Conservation (phyloP, 1,140 invertebrate species). For the Cheumatopsyche charites region DNA sequence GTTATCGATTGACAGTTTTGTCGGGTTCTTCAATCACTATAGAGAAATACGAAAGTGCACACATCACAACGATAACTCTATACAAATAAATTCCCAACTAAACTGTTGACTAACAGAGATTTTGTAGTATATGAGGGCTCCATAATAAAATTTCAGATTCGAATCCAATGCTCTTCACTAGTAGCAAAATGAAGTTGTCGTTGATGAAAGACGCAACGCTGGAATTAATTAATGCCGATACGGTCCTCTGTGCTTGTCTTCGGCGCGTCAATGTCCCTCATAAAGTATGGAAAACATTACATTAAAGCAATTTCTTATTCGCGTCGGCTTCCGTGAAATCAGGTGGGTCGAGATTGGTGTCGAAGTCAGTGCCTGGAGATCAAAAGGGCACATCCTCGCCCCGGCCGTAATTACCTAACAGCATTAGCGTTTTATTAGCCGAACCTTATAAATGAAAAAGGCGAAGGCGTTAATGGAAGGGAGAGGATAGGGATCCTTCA, state of each 20-base stretch:
- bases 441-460: constrained; percentile 41
- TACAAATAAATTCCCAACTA: too few relatives aligned
- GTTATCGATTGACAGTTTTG: too few relatives aligned
- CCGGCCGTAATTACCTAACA: constrained; percentile 37
- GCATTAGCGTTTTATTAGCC: constrained; percentile 39
- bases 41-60: too few relatives aligned
- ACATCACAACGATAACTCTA: too few relatives aligned
- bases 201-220: too few relatives aligned
- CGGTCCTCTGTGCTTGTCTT: neutral
- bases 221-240: neutral
- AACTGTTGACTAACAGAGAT: too few relatives aligned
- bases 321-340: constrained; percentile 27
- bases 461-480: constrained; percentile 39
- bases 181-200: too few relatives aligned
- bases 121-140: too few relatives aligned
- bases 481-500: constrained; percentile 26
- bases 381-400: constrained; percentile 24
- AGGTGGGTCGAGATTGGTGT: constrained; percentile 33
- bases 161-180: too few relatives aligned
- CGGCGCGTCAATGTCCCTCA: neutral
- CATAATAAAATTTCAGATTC: too few relatives aligned
- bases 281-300: constrained; percentile 36
- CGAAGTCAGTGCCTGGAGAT: constrained; percentile 23
- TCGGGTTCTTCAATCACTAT: too few relatives aligned
- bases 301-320: constrained; percentile 37